Percentiles rank a stretch among this genome's conserved stretches.
Evolutionary conservation across 2,797 vertebrate species (phyloP).

Genomic region (Myiotriccus ornatus): DNA sequence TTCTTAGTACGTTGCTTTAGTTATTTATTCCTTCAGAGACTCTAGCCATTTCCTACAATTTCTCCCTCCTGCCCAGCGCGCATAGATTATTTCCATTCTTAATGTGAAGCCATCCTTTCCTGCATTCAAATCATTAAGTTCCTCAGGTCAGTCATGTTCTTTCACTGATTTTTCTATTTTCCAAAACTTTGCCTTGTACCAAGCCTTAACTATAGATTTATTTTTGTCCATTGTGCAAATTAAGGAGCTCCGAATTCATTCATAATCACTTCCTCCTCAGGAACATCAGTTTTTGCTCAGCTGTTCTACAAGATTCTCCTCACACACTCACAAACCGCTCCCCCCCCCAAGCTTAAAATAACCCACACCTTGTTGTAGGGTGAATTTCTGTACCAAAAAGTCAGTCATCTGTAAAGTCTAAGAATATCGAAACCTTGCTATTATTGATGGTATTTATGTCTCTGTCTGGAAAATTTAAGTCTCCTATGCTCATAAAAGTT

Average conservation of each 20-base stretch:
- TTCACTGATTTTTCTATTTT: neutral
- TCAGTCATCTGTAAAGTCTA: neutral
- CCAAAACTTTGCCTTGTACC: neutral
- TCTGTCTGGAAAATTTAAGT: constrained; percentile 17
- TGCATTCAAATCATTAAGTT: neutral
- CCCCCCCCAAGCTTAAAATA: neutral
- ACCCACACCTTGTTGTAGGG: neutral
- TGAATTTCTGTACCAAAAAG: constrained; percentile 17
- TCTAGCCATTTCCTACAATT: neutral
- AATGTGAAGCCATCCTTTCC: neutral
- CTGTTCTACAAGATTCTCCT: constrained; percentile 1
- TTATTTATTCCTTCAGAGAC: neutral
- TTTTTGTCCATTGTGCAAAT: neutral
- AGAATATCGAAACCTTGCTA: constrained; percentile 24
- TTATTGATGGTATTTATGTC: constrained; percentile 39
- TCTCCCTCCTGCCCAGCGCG: neutral
- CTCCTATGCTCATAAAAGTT: neutral
- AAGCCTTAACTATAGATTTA: neutral
- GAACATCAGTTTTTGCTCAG: neutral
- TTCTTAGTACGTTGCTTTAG: neutral
- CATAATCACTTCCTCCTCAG: neutral
- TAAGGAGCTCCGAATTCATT: neutral
- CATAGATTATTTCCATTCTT: neutral
- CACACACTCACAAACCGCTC: neutral
- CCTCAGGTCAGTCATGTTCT: neutral